A percentile compares a stretch with the other conserved stretches of the same genome.
Evolutionary conservation across 2,888 invertebrate species (phyloP).

Genomic region (Arge pagana): DNA sequence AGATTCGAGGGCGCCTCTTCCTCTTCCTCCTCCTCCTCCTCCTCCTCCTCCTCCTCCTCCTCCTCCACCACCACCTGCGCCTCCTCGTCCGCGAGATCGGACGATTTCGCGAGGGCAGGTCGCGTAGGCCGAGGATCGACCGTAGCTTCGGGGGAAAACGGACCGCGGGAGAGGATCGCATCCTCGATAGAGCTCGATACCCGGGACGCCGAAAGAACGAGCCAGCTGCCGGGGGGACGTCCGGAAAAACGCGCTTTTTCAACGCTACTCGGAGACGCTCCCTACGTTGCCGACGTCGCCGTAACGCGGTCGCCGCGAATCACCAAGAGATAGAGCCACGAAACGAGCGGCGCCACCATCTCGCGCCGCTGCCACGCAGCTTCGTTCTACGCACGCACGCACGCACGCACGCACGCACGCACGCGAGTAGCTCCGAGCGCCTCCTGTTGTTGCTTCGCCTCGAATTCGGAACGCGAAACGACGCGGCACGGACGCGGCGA

Average conservation of each 20-base stretch:
- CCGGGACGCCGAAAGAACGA: too few species aligned
- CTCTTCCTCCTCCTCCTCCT: background rate
- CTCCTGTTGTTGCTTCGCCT: background rate
- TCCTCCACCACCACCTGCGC: background rate
- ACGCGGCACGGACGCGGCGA: too few species aligned
- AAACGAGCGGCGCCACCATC: slow-evolving; percentile 23
- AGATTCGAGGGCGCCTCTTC: too few species aligned
- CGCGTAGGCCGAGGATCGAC: background rate
- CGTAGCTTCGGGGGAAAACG: too few species aligned
- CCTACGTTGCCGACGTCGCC: slow-evolving; percentile 44
- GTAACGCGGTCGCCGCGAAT: slow-evolving; percentile 32
- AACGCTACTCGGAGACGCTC: slow-evolving; percentile 21
- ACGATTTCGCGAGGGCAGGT: background rate
- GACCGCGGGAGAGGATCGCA: too few species aligned
- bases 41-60: background rate
- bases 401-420: background rate
- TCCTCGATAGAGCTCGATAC: too few species aligned
- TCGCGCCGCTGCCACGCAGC: slow-evolving; percentile 4
- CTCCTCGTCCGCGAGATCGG: background rate
- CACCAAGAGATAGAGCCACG: slow-evolving; percentile 51
- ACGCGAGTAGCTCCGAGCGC: slow-evolving; percentile 19
- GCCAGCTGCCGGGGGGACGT: slow-evolving; percentile 5
- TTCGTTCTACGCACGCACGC: background rate
- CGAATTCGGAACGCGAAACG: too few species aligned
- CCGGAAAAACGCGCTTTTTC: slow-evolving; percentile 5